Evolutionary conservation across 2,888 invertebrate species (phyloP).

Genomic region (Gastracanthus pulcherrimus): DNA sequence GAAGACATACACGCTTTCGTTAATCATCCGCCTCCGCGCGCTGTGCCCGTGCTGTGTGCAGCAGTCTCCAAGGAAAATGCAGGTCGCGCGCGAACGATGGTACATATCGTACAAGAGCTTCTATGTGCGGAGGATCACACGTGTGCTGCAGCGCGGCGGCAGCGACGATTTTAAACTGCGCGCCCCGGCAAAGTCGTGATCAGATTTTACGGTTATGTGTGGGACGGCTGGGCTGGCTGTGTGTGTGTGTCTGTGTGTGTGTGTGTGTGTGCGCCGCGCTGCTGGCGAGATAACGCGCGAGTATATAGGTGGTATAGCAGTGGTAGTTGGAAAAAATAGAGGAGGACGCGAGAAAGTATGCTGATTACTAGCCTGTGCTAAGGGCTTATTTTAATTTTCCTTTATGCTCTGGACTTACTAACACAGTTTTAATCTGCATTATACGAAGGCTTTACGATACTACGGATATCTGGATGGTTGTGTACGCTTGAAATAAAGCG

Average conservation of each 20-base stretch:
- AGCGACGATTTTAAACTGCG: not conserved
- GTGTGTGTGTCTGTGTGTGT: not conserved
- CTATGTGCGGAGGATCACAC: too few species aligned
- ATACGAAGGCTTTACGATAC: too few species aligned
- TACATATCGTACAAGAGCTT: too few species aligned
- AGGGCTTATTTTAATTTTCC: constrained; percentile 38
- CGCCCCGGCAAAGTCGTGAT: constrained; percentile 12
- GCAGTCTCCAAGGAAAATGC: constrained; percentile 51
- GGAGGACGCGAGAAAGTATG: constrained; percentile 24
- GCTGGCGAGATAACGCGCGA: constrained; percentile 22
- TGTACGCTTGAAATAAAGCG: too few species aligned
- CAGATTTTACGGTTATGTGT: constrained; percentile 50
- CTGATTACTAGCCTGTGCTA: constrained; percentile 26
- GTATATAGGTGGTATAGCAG: not conserved
- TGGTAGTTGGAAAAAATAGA: constrained; percentile 25
- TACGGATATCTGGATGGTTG: too few species aligned
- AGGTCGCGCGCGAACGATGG: not conserved
- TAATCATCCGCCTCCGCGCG: constrained; percentile 48
- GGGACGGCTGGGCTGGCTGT: not conserved
- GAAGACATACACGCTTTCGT: constrained; percentile 63
- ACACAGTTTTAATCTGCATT: constrained; percentile 12
- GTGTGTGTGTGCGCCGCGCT: not conserved
- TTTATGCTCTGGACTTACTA: constrained; percentile 20
- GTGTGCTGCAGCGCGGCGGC: too few species aligned
- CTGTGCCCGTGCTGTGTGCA: too few species aligned